Conservation (phyloP, 2,113 vertebrate genomes). For the Myotis lucifugus region DNA sequence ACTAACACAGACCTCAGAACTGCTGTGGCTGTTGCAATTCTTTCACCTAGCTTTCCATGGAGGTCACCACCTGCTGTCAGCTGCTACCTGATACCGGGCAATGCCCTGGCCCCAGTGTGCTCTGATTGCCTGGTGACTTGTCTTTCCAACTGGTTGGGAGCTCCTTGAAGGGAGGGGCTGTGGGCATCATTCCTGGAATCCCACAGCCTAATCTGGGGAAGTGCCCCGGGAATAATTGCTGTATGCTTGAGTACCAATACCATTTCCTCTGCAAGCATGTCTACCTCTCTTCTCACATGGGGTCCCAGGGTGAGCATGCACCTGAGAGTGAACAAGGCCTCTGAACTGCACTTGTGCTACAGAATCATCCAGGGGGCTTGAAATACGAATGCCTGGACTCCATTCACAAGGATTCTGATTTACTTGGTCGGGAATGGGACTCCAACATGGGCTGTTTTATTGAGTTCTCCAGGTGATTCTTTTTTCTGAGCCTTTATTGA, state of each 20-base stretch:
- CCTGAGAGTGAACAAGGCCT: background rate
- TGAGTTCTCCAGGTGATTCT: constrained; percentile 19
- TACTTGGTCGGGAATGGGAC: background rate
- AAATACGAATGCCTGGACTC: background rate
- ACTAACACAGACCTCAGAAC: background rate
- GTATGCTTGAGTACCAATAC: background rate
- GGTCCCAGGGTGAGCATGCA: background rate
- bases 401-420: background rate
- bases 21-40: background rate
- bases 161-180: background rate
- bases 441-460: no score
- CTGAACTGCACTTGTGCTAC: background rate
- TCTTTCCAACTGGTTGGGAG: background rate
- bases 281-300: background rate
- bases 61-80: background rate
- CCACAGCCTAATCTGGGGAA: background rate
- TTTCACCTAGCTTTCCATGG: background rate
- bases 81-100: background rate
- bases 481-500: background rate
- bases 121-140: background rate
- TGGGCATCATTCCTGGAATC: background rate
- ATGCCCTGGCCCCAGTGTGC: background rate
- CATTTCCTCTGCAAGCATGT: background rate
- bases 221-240: background rate
- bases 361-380: background rate